Base-by-base conservation (phyloP, 1,140 invertebrate genomes). In the Cyclina sinensis region DNA sequence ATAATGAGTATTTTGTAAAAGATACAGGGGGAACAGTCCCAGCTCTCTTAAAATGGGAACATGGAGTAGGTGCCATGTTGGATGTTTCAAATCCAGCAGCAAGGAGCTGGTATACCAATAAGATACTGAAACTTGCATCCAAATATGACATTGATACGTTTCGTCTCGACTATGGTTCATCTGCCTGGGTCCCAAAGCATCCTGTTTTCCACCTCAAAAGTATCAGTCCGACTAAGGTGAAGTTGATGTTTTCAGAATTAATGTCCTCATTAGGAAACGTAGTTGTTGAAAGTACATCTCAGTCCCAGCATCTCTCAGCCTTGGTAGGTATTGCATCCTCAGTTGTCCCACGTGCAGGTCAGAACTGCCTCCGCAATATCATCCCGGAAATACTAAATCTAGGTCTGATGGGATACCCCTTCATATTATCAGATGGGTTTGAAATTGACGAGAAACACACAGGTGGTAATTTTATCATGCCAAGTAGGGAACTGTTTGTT, bases 151-250 rank as follows among this genome's bases (percentile, higher is more conserved):
- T 99, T 46, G 97, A 98, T 92, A 97, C 97, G 86, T 98, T 98
- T 89, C 99, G 99, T 94, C 98, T 99, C 92, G 98, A 99, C 93
- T 98, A 98, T 30, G 98, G 98, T 21, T 97, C 98, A 95, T 96
- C 98, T 0, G 97, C 97, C 46, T 98, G 98, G 93, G 97, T 99
- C 96, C 99, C 98, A 0, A 91, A 90, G 81, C 88, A 90, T 37
- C 92, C 94, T 0, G 86, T 90, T 11, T 94, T 95, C 84, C 35
- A 90, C 27, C 30, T 88, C 1, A 32, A 65, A 7, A 54, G 87
- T 12, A 24, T 92, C 11, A 91, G 89, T 46, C 91, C 94, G 14
- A 91, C 88, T 48, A 76, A 81, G 18, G 14, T 93, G 0, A 90
- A 82, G 18, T 57, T 89, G 24, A 79, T 90, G 80, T 92, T 91